A percentile compares a stretch with the other conserved stretches of the same genome.
Conservation (phyloP, 1,140 invertebrate species). For the Papilio xuthus region DNA sequence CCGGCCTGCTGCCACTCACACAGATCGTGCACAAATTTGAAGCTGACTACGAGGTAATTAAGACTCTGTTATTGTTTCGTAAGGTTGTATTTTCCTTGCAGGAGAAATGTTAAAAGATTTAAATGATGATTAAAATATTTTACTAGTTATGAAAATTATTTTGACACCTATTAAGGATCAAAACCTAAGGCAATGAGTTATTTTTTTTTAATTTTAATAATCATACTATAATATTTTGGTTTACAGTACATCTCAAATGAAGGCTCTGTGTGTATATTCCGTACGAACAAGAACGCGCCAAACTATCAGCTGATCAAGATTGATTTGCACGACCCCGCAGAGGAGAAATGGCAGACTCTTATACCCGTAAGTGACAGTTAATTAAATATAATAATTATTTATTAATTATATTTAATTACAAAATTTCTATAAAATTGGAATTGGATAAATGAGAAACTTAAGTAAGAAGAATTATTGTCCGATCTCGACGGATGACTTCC, state of each 20-base stretch:
- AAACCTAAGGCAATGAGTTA: neutral
- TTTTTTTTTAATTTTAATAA: neutral
- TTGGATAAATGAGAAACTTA: no score
- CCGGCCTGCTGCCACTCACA: constrained; percentile 85
- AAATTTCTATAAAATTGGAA: neutral
- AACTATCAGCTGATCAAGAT: constrained; percentile 95
- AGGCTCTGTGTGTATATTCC: constrained; percentile 91
- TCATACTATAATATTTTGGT: constrained; percentile 46
- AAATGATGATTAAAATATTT: no score
- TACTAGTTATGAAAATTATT: no score
- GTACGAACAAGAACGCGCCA: constrained; percentile 96
- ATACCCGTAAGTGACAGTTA: constrained; percentile 81
- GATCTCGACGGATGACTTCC: no score
- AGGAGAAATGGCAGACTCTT: constrained; percentile 92
- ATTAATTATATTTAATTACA: no score
- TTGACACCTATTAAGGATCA: no score
- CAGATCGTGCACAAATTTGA: constrained; percentile 95
- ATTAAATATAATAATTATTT: neutral
- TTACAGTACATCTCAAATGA: constrained; percentile 95
- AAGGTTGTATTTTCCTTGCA: neutral
- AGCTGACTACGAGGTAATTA: constrained; percentile 93
- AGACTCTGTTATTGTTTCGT: neutral
- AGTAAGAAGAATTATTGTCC: no score
- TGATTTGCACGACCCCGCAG: constrained; percentile 89
- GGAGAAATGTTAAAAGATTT: neutral